These are phyloP conservation scores for Aradus depressus DNA, from an alignment of 2,888 invertebrate genomes.

Conservation along the genomic window DNA sequence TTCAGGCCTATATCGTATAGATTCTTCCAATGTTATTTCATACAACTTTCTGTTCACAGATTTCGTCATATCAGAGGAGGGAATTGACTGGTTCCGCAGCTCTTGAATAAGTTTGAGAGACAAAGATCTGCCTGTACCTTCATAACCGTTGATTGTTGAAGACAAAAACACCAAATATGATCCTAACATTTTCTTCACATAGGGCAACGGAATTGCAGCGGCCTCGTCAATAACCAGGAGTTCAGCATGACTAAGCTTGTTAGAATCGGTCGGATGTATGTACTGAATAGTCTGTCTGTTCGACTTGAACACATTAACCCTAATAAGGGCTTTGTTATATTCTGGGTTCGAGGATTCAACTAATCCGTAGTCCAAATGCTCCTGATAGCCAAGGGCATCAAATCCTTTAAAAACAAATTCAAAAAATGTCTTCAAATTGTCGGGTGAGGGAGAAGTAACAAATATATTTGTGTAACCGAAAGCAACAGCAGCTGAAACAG, in stretches of 20 bases:
- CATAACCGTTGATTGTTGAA: slow-evolving; percentile 96
- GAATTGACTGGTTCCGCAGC: slow-evolving; percentile 52
- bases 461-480: slow-evolving; percentile 87
- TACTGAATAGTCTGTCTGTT: slow-evolving; percentile 93
- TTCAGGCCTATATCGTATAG: slow-evolving; percentile 80
- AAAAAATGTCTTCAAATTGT: slow-evolving; percentile 93
- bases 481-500: slow-evolving; percentile 75
- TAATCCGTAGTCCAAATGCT: slow-evolving; percentile 90
- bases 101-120: slow-evolving; percentile 90
- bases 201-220: slow-evolving; percentile 91
- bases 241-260: slow-evolving; percentile 84
- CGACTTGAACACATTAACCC: slow-evolving; percentile 81
- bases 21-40: slow-evolving; percentile 67
- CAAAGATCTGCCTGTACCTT: slow-evolving; percentile 93
- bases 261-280: slow-evolving; percentile 84
- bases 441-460: slow-evolving; percentile 95
- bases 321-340: slow-evolving; percentile 89
- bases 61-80: slow-evolving; percentile 40
- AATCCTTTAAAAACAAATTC: slow-evolving; percentile 93
- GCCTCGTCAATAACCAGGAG: slow-evolving; percentile 95
- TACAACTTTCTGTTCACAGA: slow-evolving; percentile 44
- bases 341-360: slow-evolving; percentile 92
- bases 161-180: slow-evolving; percentile 91
- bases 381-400: slow-evolving; percentile 86
- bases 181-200: slow-evolving; percentile 78